Conservation (phyloP, 2,888 invertebrate species). For the Pherbina coryleti region DNA sequence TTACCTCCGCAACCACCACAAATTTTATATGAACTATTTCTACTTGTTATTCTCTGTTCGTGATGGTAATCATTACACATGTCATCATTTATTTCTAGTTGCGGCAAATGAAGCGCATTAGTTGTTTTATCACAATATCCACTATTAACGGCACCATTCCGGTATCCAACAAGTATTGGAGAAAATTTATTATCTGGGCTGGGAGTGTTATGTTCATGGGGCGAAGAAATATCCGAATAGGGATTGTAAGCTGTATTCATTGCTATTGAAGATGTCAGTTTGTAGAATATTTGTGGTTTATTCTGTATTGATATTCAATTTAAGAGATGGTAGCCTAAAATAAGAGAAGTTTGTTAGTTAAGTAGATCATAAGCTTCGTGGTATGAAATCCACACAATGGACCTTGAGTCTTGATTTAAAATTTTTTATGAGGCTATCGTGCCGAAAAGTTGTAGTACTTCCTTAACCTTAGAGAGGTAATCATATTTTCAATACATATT, state of each 20-base stretch:
- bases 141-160: slow-evolving; percentile 67
- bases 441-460: no score
- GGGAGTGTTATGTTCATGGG: slow-evolving; percentile 75
- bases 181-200: slow-evolving; percentile 78
- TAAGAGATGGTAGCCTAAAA: no score
- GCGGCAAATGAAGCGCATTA: slow-evolving; percentile 66
- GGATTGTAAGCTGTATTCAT: slow-evolving; percentile 94
- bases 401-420: no score
- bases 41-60: slow-evolving; percentile 65
- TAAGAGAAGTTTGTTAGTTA: no score
- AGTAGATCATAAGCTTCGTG: no score
- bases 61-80: slow-evolving; percentile 63
- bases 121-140: slow-evolving; percentile 66
- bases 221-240: slow-evolving; percentile 84
- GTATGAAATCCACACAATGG: no score
- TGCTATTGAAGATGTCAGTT: slow-evolving; percentile 88
- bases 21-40: slow-evolving; percentile 75
- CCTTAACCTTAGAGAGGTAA: no score
- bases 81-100: slow-evolving; percentile 66
- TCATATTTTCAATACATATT: no score
- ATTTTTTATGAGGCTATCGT: no score
- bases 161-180: slow-evolving; percentile 70
- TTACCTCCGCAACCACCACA: slow-evolving; percentile 91
- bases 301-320: no score
- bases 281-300: slow-evolving; percentile 68